Conservation (phyloP, 1,140 invertebrate species). For the Phocides pigmalion region DNA sequence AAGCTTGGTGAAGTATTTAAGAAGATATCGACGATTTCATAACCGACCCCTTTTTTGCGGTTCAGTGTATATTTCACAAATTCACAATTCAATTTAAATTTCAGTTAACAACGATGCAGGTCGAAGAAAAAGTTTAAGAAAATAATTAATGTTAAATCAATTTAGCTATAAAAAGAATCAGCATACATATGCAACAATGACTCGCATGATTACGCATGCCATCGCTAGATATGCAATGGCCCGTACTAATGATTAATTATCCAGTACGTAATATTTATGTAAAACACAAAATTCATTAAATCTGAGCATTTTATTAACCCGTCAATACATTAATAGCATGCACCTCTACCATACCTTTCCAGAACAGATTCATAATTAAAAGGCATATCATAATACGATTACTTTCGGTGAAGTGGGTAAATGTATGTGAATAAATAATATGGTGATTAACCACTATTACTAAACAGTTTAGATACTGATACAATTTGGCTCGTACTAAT, state of each 20-base stretch:
- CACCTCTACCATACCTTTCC: background rate
- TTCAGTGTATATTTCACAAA: no score
- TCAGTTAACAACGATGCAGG: no score
- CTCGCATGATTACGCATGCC: constrained; percentile 53
- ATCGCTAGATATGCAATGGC: constrained; percentile 58
- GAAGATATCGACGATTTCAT: no score
- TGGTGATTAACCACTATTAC: background rate
- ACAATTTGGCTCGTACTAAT: no score
- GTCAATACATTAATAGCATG: background rate
- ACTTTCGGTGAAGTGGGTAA: background rate
- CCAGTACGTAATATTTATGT: constrained; percentile 22
- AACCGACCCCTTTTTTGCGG: no score
- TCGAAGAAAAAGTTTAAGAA: no score
- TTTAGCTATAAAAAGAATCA: constrained; percentile 16
- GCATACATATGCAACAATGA: constrained; percentile 50
- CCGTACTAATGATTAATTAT: constrained; percentile 49
- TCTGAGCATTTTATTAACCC: constrained; percentile 3
- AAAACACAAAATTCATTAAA: constrained; percentile 19
- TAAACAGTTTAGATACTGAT: no score
- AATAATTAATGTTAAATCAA: background rate
- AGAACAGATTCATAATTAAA: constrained; percentile 25
- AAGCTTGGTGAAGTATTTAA: no score
- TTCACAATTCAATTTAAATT: no score
- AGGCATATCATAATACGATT: constrained; percentile 7
- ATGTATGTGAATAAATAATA: constrained; percentile 1